These are phyloP conservation scores for Hippocampus mohnikei DNA, from an alignment of 2,113 vertebrate genomes.

Conservation along the genomic window DNA sequence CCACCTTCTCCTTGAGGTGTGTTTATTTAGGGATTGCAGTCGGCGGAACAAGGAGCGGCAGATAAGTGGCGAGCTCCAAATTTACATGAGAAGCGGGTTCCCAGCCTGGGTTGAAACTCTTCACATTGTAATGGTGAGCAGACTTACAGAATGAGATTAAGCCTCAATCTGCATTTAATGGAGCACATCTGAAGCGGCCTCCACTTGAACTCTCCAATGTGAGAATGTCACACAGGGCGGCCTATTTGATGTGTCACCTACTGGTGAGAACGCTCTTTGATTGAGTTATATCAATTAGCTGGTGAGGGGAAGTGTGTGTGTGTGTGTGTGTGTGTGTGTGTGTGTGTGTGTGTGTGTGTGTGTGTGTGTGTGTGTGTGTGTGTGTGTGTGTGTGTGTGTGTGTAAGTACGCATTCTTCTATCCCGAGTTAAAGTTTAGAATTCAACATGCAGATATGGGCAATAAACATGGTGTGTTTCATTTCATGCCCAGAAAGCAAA, in stretches of 20 bases:
- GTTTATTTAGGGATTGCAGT: slow-evolving; percentile 65
- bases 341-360: too few relatives aligned
- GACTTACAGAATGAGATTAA: slow-evolving; percentile 73
- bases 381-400: background rate
- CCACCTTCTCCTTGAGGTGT: slow-evolving; percentile 23
- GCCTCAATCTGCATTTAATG: slow-evolving; percentile 72
- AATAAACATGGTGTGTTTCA: background rate
- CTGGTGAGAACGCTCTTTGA: slow-evolving; percentile 69
- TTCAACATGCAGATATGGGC: background rate
- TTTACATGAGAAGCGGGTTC: slow-evolving; percentile 72
- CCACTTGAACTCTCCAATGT: slow-evolving; percentile 75
- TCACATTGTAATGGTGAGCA: slow-evolving; percentile 75
- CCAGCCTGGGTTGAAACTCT: slow-evolving; percentile 71
- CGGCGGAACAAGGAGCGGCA: slow-evolving; percentile 46
- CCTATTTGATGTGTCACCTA: slow-evolving; percentile 72
- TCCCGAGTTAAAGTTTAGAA: background rate
- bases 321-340: slow-evolving; percentile 1
- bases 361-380: slow-evolving; percentile 6
- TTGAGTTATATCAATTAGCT: slow-evolving; percentile 71
- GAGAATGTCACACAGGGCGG: slow-evolving; percentile 70
- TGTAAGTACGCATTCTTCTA: background rate
- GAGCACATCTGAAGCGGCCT: slow-evolving; percentile 69
- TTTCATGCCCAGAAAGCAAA: background rate
- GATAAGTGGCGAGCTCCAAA: slow-evolving; percentile 45
- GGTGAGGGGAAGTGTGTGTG: slow-evolving; percentile 45